phyloP scores from a whole-genome alignment of 2,797 vertebrate species.

The Periophthalmus magnuspinnatus region DNA sequence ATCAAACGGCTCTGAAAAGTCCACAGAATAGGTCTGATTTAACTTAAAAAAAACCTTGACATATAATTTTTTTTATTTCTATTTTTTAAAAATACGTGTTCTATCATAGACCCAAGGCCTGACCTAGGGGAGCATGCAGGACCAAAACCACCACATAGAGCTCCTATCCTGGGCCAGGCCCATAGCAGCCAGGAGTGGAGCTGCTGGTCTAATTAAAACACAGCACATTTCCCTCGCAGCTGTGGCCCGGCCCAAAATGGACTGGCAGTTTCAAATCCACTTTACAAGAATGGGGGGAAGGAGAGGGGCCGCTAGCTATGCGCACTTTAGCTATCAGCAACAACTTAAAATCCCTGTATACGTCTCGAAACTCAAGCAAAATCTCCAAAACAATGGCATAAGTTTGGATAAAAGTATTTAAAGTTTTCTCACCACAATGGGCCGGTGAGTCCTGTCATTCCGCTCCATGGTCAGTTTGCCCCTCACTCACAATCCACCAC shows the following conservation, averaged over 20 bases:
- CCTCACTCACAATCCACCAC: conserved; percentile 71
- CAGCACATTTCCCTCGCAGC: conserved; percentile 73
- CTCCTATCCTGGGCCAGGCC: conserved; percentile 36
- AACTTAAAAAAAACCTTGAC: too few species aligned
- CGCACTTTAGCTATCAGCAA: conserved; percentile 18
- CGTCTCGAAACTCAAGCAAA: conserved; percentile 19
- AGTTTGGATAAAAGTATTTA: conserved; percentile 24
- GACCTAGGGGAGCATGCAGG: conserved; percentile 15
- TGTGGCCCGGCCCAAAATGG: conserved; percentile 81
- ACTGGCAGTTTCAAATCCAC: conserved; percentile 45
- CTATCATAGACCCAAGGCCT: conserved; percentile 25
- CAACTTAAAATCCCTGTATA: conserved; percentile 8
- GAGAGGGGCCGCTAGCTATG: conserved; percentile 28
- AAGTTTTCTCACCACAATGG: conserved; percentile 77
- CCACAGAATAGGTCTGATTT: too few species aligned
- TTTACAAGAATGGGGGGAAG: conserved; percentile 38
- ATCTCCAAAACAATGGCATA: not conserved
- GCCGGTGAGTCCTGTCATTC: conserved; percentile 77
- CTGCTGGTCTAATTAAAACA: conserved; percentile 83
- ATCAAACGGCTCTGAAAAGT: too few species aligned
- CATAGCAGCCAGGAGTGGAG: conserved; percentile 55
- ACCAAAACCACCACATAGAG: conserved; percentile 46
- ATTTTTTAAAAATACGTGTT: too few species aligned
- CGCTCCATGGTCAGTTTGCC: conserved; percentile 79
- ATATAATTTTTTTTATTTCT: too few species aligned